These are phyloP conservation scores for Zygothrica quintamaculata DNA, from an alignment of 2,888 invertebrate species.

Conservation along the genomic window DNA sequence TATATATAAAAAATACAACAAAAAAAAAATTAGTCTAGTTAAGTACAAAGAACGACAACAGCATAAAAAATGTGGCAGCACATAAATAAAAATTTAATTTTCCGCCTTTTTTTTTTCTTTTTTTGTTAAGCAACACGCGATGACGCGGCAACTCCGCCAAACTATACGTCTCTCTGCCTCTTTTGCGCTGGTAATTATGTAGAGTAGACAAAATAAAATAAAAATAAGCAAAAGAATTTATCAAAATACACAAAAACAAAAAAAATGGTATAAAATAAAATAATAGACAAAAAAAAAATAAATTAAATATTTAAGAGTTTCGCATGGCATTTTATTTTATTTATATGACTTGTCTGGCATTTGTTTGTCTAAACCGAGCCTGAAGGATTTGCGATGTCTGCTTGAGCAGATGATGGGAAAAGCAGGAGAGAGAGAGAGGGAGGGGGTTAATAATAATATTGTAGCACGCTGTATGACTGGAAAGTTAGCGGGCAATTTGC, in stretches of 20 bases:
- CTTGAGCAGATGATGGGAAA: too few species aligned
- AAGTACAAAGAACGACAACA: conserved; percentile 51
- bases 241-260: conserved; percentile 30
- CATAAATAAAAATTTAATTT: conserved; percentile 80
- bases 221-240: conserved; percentile 32
- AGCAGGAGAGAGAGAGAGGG: conserved; percentile 6
- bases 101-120: conserved; percentile 36
- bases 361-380: conserved; percentile 57
- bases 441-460: conserved; percentile 59
- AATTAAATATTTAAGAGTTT: conserved; percentile 57
- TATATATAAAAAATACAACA: conserved; percentile 34
- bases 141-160: conserved; percentile 61
- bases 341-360: conserved; percentile 49
- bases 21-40: conserved; percentile 60
- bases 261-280: conserved; percentile 9
- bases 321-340: conserved; percentile 58
- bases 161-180: conserved; percentile 37
- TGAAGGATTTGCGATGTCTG: conserved; percentile 29
- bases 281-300: not conserved
- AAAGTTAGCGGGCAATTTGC: conserved; percentile 46
- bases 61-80: conserved; percentile 72
- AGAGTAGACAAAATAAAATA: conserved; percentile 47
- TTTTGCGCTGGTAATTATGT: conserved; percentile 64
- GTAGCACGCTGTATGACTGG: conserved; percentile 39
- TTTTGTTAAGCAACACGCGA: conserved; percentile 59